Percentiles rank a stretch among this genome's conserved stretches.
phyloP scores from a whole-genome alignment of 2,888 invertebrate genomes.

The Clepsis dumicolana region DNA sequence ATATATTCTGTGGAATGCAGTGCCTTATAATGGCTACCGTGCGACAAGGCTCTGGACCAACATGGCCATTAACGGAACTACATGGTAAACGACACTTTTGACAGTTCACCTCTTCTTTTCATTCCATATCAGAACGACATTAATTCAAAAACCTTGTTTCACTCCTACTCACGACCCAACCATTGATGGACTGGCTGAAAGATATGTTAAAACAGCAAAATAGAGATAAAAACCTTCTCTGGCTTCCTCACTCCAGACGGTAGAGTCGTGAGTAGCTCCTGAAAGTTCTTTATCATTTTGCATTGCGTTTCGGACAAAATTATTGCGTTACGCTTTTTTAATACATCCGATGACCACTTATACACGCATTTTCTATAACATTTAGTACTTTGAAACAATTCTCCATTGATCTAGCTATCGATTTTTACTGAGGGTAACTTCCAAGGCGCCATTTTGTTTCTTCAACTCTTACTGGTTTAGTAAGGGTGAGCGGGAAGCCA shows the following conservation, averaged over 20 bases:
- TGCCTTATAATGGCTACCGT: constrained; percentile 47
- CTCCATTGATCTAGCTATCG: constrained; percentile 42
- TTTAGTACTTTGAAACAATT: constrained; percentile 54
- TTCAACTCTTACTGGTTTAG: not conserved
- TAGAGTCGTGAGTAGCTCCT: not conserved
- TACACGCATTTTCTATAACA: constrained; percentile 49
- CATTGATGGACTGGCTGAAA: not conserved
- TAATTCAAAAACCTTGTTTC: not conserved
- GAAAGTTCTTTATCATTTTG: constrained; percentile 28
- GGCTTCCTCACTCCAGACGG: not conserved
- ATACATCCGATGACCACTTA: constrained; percentile 34
- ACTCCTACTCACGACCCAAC: constrained; percentile 14
- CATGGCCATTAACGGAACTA: not conserved
- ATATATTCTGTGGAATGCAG: constrained; percentile 77
- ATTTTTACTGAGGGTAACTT: not conserved
- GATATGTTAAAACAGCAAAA: not conserved
- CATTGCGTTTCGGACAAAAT: constrained; percentile 24
- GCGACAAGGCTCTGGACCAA: not conserved
- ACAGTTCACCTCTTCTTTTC: not conserved
- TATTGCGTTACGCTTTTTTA: constrained; percentile 20
- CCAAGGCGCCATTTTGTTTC: not conserved
- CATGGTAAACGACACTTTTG: not conserved
- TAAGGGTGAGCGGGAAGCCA: not conserved
- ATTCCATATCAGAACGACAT: not conserved
- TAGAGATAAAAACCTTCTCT: not conserved